Evolutionary conservation across 1,140 invertebrate species (phyloP).

Genomic region (Drosophila seguyi): DNA sequence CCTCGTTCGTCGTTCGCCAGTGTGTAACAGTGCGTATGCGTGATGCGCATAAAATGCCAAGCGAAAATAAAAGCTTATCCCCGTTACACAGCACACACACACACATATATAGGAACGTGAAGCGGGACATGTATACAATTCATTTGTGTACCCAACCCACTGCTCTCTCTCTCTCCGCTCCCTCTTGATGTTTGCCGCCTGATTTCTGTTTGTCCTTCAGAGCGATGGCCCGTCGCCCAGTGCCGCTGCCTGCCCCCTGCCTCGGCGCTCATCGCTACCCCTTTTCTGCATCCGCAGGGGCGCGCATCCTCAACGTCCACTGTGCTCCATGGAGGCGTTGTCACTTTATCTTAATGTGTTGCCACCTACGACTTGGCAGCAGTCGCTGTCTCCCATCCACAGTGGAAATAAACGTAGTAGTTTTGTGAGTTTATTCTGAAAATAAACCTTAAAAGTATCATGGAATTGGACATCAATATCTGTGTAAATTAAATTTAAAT

Average conservation of each 20-base stretch:
- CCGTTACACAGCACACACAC: neutral
- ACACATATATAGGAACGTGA: slow-evolving; percentile 8
- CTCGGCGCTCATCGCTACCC: slow-evolving; percentile 27
- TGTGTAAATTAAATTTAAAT: neutral
- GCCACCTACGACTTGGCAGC: slow-evolving; percentile 77
- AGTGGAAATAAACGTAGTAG: neutral
- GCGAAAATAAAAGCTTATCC: slow-evolving; percentile 77
- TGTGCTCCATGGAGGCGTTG: slow-evolving; percentile 71
- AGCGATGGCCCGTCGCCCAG: slow-evolving; percentile 31
- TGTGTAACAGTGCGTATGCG: slow-evolving; percentile 81
- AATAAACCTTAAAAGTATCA: too few species aligned
- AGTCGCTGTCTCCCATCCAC: slow-evolving; percentile 16
- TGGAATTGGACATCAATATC: too few species aligned
- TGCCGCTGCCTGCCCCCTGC: neutral
- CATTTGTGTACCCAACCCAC: slow-evolving; percentile 68
- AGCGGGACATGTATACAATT: slow-evolving; percentile 63
- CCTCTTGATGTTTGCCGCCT: slow-evolving; percentile 65
- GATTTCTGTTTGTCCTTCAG: slow-evolving; percentile 80
- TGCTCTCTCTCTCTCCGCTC: neutral
- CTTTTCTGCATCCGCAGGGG: slow-evolving; percentile 49
- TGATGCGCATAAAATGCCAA: slow-evolving; percentile 82
- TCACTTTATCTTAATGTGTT: slow-evolving; percentile 84
- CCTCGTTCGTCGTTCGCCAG: slow-evolving; percentile 14
- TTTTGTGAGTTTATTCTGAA: neutral
- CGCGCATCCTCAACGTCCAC: slow-evolving; percentile 39